Evolutionary conservation across 2,113 vertebrate genomes (phyloP), one percentile per base, ranked within the genome.

Genomic region (Nycticryphes semicollaris): DNA sequence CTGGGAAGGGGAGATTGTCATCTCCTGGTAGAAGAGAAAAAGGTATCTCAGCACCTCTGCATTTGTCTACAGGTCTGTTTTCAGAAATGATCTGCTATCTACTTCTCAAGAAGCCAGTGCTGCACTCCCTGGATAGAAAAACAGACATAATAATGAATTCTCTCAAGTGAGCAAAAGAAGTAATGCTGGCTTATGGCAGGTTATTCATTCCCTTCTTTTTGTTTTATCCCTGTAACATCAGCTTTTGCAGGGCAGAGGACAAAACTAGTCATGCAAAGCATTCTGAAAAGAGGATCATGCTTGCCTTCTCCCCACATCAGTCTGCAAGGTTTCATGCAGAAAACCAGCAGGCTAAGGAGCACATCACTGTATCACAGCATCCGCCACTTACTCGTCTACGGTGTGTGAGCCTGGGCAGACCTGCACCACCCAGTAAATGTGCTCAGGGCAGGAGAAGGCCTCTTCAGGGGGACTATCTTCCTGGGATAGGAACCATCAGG

Each of bases 371-470:
- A 45, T 45, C 45, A 45, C 45, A 45, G 45, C 7, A 30, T 13
- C 39, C 28, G 8, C 30, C 48, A 33, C 37, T 67, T 45, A 12
- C 14, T 37, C 9, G 3, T 33, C 47, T 0, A 1, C 10, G 7
- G 4, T 50, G 9, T 2, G 1, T 30, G 56, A 35, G 8, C 62
- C 35, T 72, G 43, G 70, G 66, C 35, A 83, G 62, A 80, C 28
- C 31, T 23, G 28, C 3, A 5, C 37, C 41, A 25, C 3, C 14
- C 17, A 0, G 0, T 3, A 7, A 33, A 27, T 2, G 3, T 11
- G n/a, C 51, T 31, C 27, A 39, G n/a, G 53, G 30, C 53, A 48
- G n/a, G 53, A 56, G 22, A 17, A 68, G 50, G 63, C 54, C 27
- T 79, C 14, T 85, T 63, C 47, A 22, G 37, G 48, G 47, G 21